Base-by-base conservation (phyloP, 2,888 invertebrate genomes). In the Arenicola marina region DNA sequence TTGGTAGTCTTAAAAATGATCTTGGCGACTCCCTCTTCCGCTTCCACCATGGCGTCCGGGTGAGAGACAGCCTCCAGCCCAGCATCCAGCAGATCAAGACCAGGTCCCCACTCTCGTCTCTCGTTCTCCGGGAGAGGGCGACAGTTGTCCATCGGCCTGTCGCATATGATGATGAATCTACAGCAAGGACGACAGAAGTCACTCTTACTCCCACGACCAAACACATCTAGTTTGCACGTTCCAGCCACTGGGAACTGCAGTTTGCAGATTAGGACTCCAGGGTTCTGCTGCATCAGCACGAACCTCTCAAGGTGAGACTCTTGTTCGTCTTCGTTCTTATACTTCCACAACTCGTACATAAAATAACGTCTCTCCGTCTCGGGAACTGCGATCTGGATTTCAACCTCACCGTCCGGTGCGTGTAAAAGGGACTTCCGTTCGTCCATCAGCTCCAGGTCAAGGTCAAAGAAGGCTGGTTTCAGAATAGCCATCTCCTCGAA, bases 181-280 rank as follows among this genome's bases (percentile, higher is more conserved):
- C 38, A 38, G 38, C n/a, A n/a, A n/a, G n/a, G n/a, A n/a, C n/a
- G n/a, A n/a, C n/a, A n/a, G n/a, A n/a, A n/a, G n/a, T n/a, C n/a
- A n/a, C n/a, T n/a, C n/a, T n/a, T n/a, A n/a, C n/a, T n/a, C n/a
- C 18, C 38, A 15, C 32, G 34, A 4, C 60, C 66, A 46, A 26
- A 51, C 7, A 67, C 11, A 15, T 62, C 56, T 4, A 67, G 34
- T 34, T 59, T 65, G 53, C 59, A 66, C 26, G 58, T 67, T 21
- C 67, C 67, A 53, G 43, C 54, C 29, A 26, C 51, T 1, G 60
- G 61, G 15, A 67, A 54, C 38, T 62, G 24, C 24, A 67, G 32
- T 11, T 34, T 46, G 1, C 56, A 29, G 1, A 15, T 28, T 11
- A 64, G 54, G 26, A 33, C 33, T 4, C 33, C 43, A 33, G 54